phyloP scores from a whole-genome alignment of 2,888 invertebrate genomes.

The Spodoptera exigua region DNA sequence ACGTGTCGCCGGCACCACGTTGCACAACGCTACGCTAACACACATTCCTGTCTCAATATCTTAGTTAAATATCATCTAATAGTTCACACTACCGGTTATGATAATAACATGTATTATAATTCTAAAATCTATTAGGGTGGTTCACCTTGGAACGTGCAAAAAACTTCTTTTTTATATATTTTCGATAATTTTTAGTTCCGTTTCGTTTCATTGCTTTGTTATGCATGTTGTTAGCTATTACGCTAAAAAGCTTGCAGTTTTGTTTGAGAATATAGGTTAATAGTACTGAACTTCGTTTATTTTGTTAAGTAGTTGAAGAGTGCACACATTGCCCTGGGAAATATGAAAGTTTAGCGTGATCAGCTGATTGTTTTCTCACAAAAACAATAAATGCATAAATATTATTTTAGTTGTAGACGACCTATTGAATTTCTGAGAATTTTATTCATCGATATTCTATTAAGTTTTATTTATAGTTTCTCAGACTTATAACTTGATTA shows the following conservation, averaged over 20 bases:
- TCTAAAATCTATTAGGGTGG: slow-evolving; percentile 21
- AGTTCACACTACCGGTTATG: slow-evolving; percentile 33
- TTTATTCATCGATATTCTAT: slow-evolving; percentile 1
- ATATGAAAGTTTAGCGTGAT: slow-evolving; percentile 19
- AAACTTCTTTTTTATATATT: slow-evolving; percentile 26
- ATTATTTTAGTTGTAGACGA: slow-evolving; percentile 6
- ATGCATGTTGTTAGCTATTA: slow-evolving; percentile 6
- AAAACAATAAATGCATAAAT: slow-evolving; percentile 32
- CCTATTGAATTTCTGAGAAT: slow-evolving; percentile 10
- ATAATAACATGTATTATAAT: slow-evolving; percentile 32
- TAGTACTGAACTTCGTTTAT: slow-evolving; percentile 20
- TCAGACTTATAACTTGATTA: not conserved
- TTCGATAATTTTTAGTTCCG: slow-evolving; percentile 5
- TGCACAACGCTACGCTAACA: slow-evolving; percentile 16
- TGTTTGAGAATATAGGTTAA: slow-evolving; percentile 2
- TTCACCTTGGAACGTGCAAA: slow-evolving; percentile 36
- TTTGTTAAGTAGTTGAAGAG: slow-evolving; percentile 31
- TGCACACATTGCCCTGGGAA: slow-evolving; percentile 23
- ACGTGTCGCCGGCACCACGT: slow-evolving; percentile 16
- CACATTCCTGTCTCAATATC: slow-evolving; percentile 33
- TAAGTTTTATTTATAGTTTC: not conserved
- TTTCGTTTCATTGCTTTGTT: slow-evolving; percentile 20
- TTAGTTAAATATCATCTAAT: slow-evolving; percentile 20
- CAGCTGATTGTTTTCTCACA: slow-evolving; percentile 24
- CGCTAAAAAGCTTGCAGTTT: slow-evolving; percentile 6